Conservation (phyloP, 2,888 invertebrate species). For the Ennomos fuscantarius region DNA sequence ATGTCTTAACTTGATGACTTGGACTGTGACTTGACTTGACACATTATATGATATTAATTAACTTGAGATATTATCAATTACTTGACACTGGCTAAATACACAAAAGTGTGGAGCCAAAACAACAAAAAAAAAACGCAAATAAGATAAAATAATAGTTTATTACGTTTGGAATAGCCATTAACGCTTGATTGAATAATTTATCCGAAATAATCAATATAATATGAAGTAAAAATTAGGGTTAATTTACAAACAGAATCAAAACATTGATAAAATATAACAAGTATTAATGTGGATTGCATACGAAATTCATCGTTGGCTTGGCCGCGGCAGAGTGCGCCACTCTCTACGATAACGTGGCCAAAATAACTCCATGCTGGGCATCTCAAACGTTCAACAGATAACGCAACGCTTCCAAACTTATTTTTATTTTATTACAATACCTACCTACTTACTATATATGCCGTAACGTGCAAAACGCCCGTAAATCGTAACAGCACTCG, state of each 20-base stretch:
- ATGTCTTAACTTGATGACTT: no score
- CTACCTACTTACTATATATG: slow-evolving; percentile 38
- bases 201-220: slow-evolving; percentile 15
- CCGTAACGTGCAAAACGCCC: slow-evolving; percentile 45
- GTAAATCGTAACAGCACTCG: slow-evolving; percentile 43
- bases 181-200: slow-evolving; percentile 8
- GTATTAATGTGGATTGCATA: slow-evolving; percentile 28
- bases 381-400: slow-evolving; percentile 70
- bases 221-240: slow-evolving; percentile 23
- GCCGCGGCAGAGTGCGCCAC: slow-evolving; percentile 62
- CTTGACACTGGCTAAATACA: no score
- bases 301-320: slow-evolving; percentile 74
- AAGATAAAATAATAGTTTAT: no score
- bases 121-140: no score
- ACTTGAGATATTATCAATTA: no score
- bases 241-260: slow-evolving; percentile 50
- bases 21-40: no score
- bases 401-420: slow-evolving; percentile 51
- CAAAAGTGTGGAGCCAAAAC: no score
- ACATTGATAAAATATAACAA: slow-evolving; percentile 62
- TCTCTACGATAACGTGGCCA: slow-evolving; percentile 76
- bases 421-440: slow-evolving; percentile 61
- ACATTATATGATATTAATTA: no score
- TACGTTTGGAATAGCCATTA: background rate
- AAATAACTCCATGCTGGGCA: slow-evolving; percentile 73